These are phyloP conservation scores for Lanius collurio DNA, from an alignment of 2,113 vertebrate genomes.

Conservation along the genomic window DNA sequence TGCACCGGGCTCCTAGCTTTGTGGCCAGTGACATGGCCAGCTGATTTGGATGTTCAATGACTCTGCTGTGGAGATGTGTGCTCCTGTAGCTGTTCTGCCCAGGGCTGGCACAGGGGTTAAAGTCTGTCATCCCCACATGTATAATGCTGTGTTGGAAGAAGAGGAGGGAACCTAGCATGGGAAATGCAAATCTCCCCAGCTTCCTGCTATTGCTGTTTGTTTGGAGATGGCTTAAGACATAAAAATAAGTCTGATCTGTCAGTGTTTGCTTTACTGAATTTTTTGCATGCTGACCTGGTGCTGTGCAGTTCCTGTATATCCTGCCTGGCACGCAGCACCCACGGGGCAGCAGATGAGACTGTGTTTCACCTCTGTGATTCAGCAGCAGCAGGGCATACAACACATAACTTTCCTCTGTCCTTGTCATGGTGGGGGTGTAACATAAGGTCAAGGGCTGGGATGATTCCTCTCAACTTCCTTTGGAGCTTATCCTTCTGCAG, in stretches of 20 bases:
- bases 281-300: not conserved
- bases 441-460: not conserved
- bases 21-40: not conserved
- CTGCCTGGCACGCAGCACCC: not conserved
- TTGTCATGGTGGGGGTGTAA: accelerated
- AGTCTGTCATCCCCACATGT: not conserved
- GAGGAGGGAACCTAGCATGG: not conserved
- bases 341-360: not conserved
- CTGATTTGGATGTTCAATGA: not conserved
- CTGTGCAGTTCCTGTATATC: not conserved
- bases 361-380: not conserved
- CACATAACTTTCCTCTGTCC: not conserved
- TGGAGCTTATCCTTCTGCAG: not conserved
- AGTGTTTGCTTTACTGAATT: not conserved
- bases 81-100: not conserved
- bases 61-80: not conserved
- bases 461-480: accelerated
- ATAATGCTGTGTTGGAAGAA: not conserved
- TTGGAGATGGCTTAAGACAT: not conserved
- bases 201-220: not conserved
- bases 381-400: not conserved
- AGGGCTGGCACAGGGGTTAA: not conserved
- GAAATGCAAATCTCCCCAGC: not conserved
- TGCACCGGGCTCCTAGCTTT: not conserved
- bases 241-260: not conserved